Base-by-base conservation (phyloP, 1,140 invertebrate genomes). In the Scaptomyza hsui region DNA sequence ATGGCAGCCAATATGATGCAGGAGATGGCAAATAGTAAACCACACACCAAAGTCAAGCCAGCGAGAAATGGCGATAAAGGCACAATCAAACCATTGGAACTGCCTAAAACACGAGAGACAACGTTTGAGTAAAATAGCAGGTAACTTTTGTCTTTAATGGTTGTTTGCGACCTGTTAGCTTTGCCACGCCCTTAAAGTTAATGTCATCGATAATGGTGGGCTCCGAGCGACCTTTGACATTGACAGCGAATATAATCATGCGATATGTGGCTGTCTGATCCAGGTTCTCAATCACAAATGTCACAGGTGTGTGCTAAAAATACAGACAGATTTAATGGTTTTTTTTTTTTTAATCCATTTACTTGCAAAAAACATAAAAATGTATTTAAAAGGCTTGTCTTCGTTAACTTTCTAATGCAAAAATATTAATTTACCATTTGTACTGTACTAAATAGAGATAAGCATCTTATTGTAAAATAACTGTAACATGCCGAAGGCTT, bases 201-300 rank as follows among this genome's bases (percentile, higher is more conserved):
- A 96, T 95, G 19, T 95, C 95, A 89, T 97, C 95, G 21, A 97
- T 94, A 13, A 95, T 93, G 4, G 95, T 94, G 4, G 96, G 94
- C 55, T 97, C 96, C 71, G 96, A 97, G 37, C 94, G 93, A 19
- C 97, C 97, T 90, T 97, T 97, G 19, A 95, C 94, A 91, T 98
- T 98, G 37, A 95, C 94, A 0, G 97, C 95, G 88, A 96, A 97
- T 52, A 96, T 92, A 78, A 94, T 94, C 59, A 97, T 94, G 61
- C 94, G 92, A 92, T 96, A 96, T 68, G 94, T 95, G n/a, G 93
- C 94, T 13, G 95, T 95, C 1, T 95, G 93, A 62, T 96, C 95
- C n/a, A 97, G 92, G 21, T 95, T 95, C 35, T 94, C 93, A n/a
- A 96, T 94, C 69, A 95, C 93, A 91, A 96, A 96, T 57, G 92